Conservation (phyloP, 2,888 invertebrate genomes). For the Trimorus sp. region DNA sequence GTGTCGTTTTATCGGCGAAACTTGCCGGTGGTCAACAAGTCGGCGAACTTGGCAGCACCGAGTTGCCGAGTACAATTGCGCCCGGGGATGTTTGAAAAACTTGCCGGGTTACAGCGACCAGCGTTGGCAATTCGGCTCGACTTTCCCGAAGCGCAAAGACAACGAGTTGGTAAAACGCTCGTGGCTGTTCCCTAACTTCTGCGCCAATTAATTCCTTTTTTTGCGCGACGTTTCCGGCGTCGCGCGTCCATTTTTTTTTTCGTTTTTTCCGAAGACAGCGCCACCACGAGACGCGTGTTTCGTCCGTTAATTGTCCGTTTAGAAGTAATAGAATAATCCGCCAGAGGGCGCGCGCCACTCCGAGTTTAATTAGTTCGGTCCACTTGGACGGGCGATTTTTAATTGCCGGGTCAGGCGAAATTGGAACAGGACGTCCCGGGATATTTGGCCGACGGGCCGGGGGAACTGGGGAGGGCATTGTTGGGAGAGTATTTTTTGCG, state of each 20-base stretch:
- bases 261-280: too few species aligned
- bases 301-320: conserved; percentile 31
- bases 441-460: too few species aligned
- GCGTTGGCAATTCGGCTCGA: conserved; percentile 54
- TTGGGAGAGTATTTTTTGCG: too few species aligned
- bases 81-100: conserved; percentile 70
- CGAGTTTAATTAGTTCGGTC: too few species aligned
- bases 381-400: too few species aligned
- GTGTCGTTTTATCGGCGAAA: conserved; percentile 45
- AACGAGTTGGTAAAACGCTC: conserved; percentile 61
- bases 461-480: too few species aligned
- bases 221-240: too few species aligned
- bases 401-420: too few species aligned
- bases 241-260: too few species aligned
- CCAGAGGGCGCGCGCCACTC: too few species aligned
- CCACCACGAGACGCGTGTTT: neutral
- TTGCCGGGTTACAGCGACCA: conserved; percentile 66
- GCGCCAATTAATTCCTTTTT: conserved; percentile 59
- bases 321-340: conserved; percentile 9
- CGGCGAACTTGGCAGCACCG: conserved; percentile 58
- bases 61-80: conserved; percentile 51
- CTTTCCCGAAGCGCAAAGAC: conserved; percentile 61
- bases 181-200: conserved; percentile 62
- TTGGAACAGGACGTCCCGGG: too few species aligned
- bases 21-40: conserved; percentile 68